Base-by-base conservation (phyloP, 2,113 vertebrate species). In the Nothobranchius furzeri region DNA sequence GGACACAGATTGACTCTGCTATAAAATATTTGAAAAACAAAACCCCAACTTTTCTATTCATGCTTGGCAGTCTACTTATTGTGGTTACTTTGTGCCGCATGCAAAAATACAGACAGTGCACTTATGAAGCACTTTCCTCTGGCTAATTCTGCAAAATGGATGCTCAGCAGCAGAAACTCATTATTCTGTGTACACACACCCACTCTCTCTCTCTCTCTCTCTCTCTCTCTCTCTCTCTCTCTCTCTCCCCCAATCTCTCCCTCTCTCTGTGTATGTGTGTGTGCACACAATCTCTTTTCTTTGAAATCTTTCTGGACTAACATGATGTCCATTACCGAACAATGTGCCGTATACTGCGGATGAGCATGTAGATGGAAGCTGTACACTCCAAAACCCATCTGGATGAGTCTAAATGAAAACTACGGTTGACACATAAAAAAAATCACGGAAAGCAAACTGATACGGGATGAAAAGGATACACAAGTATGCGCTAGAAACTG, bases 321-420 rank as follows among this genome's bases (percentile, higher is more conserved):
- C 68, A 83, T 83, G 68, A 57, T 66, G 78, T 78, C 85, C 87
- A 89, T 89, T 85, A 86, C 75, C 69, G 78, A 76, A 82, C 64
- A 78, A 59, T 73, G 72, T 68, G 75, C 60, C 57, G 73, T 66
- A 51, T 50, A 17, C 60, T 62, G 49, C 70, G 54, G 73, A 77
- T 58, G 76, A 68, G 70, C 75, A 55, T 82, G 76, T 63, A 75
- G 60, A 74, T 75, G 78, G 75, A 76, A 63, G 60, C 9, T 53
- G 60, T 40, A 62, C 67, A 68, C 75, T 79, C 77, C 75, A 79
- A 75, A 79, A 77, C 60, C 80, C 77, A 68, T 61, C 70, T 49
- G 13, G 46, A 42, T 47, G 68, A 46, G 45, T 60, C 51, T 68
- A 54, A 17, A 54, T 58, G 35, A 17, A 65, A 54, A 68, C 20